These are phyloP conservation scores for Acanthosepion pharaonis DNA, from an alignment of 2,888 invertebrate genomes.

Conservation along the genomic window DNA sequence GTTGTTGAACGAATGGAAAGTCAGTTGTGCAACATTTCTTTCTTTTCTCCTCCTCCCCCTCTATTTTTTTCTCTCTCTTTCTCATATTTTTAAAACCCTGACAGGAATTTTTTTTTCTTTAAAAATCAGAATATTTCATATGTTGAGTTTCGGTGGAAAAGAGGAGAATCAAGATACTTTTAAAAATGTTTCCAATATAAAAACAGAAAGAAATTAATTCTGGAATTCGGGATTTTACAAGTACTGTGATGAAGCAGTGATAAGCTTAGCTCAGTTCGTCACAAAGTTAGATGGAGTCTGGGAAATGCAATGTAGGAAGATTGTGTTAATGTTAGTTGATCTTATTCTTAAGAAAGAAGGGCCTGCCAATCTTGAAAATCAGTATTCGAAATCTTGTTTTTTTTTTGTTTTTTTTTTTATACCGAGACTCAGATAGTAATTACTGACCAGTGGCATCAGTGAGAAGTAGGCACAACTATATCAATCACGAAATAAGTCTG, in stretches of 20 bases:
- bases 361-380: background rate
- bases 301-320: background rate
- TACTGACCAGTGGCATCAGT: background rate
- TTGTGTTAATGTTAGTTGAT: background rate
- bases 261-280: too few relatives aligned
- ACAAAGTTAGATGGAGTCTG: background rate
- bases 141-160: background rate
- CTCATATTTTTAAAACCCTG: background rate
- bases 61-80: too few relatives aligned
- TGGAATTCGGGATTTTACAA: background rate
- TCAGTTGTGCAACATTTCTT: conserved; percentile 15
- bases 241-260: background rate
- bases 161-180: background rate
- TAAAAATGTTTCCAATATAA: background rate
- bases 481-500: too few relatives aligned
- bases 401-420: background rate
- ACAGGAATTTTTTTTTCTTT: background rate
- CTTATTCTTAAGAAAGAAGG: background rate
- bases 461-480: background rate
- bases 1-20: conserved; percentile 33
- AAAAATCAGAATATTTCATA: background rate
- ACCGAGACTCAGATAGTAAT: too few relatives aligned
- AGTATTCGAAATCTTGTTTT: background rate
- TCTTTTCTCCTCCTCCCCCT: background rate
- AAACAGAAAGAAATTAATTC: background rate